Percentiles rank a stretch among this genome's conserved stretches.
phyloP scores from a whole-genome alignment of 2,888 invertebrate genomes.

The Coremacera marginata region DNA sequence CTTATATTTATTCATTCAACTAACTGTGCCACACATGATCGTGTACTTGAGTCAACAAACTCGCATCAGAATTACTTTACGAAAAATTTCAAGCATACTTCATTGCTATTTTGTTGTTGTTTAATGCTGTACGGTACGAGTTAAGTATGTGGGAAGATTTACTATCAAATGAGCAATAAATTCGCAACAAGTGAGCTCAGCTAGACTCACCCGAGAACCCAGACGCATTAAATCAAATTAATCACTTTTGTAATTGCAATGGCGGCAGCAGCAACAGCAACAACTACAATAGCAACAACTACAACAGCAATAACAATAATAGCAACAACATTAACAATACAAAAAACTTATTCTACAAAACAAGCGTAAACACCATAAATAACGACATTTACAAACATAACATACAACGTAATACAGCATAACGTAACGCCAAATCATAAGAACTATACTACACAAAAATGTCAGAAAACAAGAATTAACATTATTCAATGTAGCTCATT shows the following conservation, averaged over 20 bases:
- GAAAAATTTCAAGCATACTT: not conserved
- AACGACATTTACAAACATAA: not conserved
- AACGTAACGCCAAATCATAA: not conserved
- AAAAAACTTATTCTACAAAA: not conserved
- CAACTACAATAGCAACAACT: not conserved
- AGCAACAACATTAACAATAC: not conserved
- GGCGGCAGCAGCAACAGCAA: constrained; percentile 18
- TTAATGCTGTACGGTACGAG: not conserved
- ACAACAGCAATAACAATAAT: constrained; percentile 6
- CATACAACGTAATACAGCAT: not conserved
- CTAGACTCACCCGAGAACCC: constrained; percentile 38
- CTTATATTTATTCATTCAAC: too few species aligned
- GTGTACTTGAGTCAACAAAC: too few species aligned
- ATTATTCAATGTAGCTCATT: constrained; percentile 16
- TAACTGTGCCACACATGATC: too few species aligned
- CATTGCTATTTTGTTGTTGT: not conserved
- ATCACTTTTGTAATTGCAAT: constrained; percentile 41
- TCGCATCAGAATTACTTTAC: too few species aligned
- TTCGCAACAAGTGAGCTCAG: constrained; percentile 4
- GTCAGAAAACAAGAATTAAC: not conserved
- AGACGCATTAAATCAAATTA: constrained; percentile 51
- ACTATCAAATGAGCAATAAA: constrained; percentile 23
- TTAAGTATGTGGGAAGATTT: constrained; percentile 24
- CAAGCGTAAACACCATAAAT: constrained; percentile 2
- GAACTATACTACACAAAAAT: not conserved